Base-by-base conservation (phyloP, 2,797 vertebrate species). In the Odontamblyopus rebecca region DNA sequence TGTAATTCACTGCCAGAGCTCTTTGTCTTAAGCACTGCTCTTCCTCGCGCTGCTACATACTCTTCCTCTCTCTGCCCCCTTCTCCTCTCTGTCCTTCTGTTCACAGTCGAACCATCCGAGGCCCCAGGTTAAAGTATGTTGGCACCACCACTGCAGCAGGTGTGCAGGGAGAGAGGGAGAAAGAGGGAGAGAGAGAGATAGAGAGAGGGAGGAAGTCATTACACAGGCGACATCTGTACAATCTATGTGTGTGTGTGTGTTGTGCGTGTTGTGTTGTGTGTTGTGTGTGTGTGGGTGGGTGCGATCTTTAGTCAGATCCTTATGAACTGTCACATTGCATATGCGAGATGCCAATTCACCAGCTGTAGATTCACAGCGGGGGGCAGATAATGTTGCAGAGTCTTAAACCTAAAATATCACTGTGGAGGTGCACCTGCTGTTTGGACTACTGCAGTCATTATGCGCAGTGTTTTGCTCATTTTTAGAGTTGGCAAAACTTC, bases 81-180 rank as follows among this genome's bases (percentile, higher is more conserved):
- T 57, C 48, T 72, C 80, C 79, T 48, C 75, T 18, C 61, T 68
- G 76, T 80, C 82, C 74, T 82, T 90, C 82, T 90, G 87, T 81
- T 89, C 82, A 61, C 81, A 79, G 65, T 74, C 75, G 82, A 70
- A 71, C 82, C 80, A 86, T 77, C 67, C 82, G 71, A 86, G 85
- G 87, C 84, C 60, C 61, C 62, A 78, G 86, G 85, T 89, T 87
- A 89, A 89, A 85, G 81, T 86, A 89, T 80, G 80, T 82, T 82
- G 85, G 82, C 84, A 90, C 68, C 59, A 80, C 78, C 66, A 63
- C 72, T 86, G 80, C 86, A 73, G 68, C 84, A 86, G 78, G 75
- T 89, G 78, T 67, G 54, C 74, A 89, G 78, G 63, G 54, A 77
- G 29, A n/a, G 72, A 68, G 63, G 41, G 11, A 44, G 1, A 68